Conservation (phyloP, 2,888 invertebrate genomes). For the Platynereis dumerilii region DNA sequence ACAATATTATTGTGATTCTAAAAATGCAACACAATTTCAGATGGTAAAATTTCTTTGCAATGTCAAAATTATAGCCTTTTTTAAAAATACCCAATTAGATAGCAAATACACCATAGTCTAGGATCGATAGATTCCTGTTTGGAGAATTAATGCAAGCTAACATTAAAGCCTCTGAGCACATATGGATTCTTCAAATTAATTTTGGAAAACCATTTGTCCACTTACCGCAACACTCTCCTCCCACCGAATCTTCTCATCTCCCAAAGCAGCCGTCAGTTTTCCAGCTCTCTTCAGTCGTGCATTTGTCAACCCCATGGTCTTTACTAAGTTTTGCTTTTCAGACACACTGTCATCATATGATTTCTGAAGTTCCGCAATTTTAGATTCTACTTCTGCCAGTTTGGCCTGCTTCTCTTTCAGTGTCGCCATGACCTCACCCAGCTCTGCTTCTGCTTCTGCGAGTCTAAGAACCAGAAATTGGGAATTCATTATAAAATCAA, state of each 20-base stretch:
- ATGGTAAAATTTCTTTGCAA: too few species aligned
- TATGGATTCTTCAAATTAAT: too few species aligned
- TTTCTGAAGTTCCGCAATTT: constrained; percentile 66
- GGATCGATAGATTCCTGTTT: too few species aligned
- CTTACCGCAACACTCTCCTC: constrained; percentile 73
- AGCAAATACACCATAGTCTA: too few species aligned
- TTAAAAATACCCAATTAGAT: too few species aligned
- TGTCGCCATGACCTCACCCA: constrained; percentile 78
- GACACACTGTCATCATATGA: constrained; percentile 64
- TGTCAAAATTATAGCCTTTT: too few species aligned
- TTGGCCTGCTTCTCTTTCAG: constrained; percentile 81
- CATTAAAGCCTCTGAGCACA: too few species aligned
- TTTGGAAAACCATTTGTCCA: too few species aligned
- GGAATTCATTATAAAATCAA: neutral
- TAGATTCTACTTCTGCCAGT: constrained; percentile 81
- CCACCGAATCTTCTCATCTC: constrained; percentile 87
- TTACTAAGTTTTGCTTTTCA: constrained; percentile 77
- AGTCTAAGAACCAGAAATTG: constrained; percentile 45
- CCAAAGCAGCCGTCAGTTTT: constrained; percentile 82
- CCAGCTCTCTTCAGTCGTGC: constrained; percentile 82
- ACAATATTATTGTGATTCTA: too few species aligned
- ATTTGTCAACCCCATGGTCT: constrained; percentile 79
- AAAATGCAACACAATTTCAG: too few species aligned
- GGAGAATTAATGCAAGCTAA: too few species aligned
- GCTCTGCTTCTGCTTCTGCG: constrained; percentile 74